These are phyloP conservation scores for Arbacia lixula DNA, from an alignment of 53 echinoderm and acorn worm species.

Conservation along the genomic window DNA sequence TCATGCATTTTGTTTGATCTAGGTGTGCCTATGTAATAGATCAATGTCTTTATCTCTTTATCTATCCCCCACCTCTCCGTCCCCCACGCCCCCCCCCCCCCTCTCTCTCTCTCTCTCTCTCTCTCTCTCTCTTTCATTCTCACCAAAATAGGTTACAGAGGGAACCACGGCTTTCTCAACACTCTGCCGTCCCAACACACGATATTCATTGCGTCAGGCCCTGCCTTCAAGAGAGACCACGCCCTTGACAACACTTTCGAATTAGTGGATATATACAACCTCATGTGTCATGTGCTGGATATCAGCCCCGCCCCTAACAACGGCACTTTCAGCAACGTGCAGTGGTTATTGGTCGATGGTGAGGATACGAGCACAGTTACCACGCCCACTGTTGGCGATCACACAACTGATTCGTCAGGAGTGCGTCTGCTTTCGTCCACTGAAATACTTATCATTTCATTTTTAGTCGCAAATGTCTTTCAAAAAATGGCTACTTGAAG, in stretches of 20 bases:
- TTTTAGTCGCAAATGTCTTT: too few species aligned
- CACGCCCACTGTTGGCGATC: too few species aligned
- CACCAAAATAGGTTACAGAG: slow-evolving; percentile 1
- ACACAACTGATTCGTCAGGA: too few species aligned
- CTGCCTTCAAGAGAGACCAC: slow-evolving; percentile 62
- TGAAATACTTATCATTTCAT: too few species aligned
- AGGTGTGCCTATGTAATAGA: too few species aligned
- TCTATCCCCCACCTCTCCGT: background rate
- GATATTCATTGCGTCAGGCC: slow-evolving; percentile 77
- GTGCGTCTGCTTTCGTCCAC: too few species aligned
- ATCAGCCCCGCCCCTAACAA: slow-evolving; percentile 54
- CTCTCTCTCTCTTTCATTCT: background rate
- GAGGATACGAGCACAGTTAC: too few species aligned
- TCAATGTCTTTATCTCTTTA: too few species aligned
- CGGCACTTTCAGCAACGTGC: slow-evolving; percentile 41
- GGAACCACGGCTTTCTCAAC: slow-evolving; percentile 78
- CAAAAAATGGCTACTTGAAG: too few species aligned
- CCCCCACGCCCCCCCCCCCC: background rate
- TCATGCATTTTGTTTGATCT: too few species aligned
- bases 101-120: background rate
- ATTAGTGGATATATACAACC: slow-evolving; percentile 71
- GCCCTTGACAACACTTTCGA: slow-evolving; percentile 51
- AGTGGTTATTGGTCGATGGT: background rate
- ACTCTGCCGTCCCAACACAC: slow-evolving; percentile 45
- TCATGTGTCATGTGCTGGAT: slow-evolving; percentile 38